Evolutionary conservation across 2,113 vertebrate species (phyloP).

Genomic region (Blennius ocellaris): DNA sequence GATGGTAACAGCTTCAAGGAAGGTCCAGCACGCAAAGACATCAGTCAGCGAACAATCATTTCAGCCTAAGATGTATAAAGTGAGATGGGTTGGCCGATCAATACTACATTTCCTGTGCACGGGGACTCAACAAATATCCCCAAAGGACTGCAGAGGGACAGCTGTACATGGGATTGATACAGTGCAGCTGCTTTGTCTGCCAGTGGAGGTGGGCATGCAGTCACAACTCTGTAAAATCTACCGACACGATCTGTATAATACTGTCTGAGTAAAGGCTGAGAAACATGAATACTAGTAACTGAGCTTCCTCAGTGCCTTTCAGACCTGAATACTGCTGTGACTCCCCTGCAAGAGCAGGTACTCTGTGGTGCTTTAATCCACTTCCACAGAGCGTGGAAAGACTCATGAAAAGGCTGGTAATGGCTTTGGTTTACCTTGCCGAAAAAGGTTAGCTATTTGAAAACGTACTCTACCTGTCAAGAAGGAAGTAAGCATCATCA

Average conservation of each 20-base stretch:
- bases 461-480: conserved; percentile 36
- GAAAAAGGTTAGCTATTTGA: conserved; percentile 17
- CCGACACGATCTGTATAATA: conserved; percentile 2
- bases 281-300: conserved; percentile 16
- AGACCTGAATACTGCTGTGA: conserved; percentile 8
- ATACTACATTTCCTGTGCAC: conserved; percentile 71
- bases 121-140: conserved; percentile 66
- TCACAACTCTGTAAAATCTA: conserved; percentile 4
- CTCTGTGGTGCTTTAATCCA: conserved; percentile 30
- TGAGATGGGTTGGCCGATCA: conserved; percentile 66
- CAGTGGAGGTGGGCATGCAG: conserved; percentile 39
- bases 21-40: conserved; percentile 15
- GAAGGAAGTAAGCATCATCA: conserved; percentile 29
- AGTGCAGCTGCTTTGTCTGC: conserved; percentile 36
- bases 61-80: conserved; percentile 60
- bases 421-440: conserved; percentile 32
- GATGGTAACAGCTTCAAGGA: conserved; percentile 17
- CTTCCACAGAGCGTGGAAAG: conserved; percentile 31
- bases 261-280: not conserved
- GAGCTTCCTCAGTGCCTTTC: conserved; percentile 8
- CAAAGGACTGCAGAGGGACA: conserved; percentile 52
- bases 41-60: conserved; percentile 52
- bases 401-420: conserved; percentile 34
- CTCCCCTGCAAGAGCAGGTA: conserved; percentile 15
- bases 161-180: conserved; percentile 42